phyloP scores from a whole-genome alignment of 2,888 invertebrate genomes.

The Latrodectus elegans region DNA sequence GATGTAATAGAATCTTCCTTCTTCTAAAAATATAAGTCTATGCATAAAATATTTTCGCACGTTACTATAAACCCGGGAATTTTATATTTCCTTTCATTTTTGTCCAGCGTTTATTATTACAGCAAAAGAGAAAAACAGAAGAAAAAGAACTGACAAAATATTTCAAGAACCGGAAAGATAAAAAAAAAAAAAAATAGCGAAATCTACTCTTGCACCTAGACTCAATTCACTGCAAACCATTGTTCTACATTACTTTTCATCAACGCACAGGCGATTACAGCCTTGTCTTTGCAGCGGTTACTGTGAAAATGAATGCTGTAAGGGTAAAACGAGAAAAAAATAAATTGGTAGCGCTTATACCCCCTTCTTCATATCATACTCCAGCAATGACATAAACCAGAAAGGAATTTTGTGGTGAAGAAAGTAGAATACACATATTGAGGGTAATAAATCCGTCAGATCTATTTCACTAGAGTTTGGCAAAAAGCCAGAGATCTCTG shows the following conservation, averaged over 20 bases:
- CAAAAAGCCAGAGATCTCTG: constrained; percentile 30
- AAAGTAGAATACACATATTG: constrained; percentile 31
- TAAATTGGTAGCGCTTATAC: constrained; percentile 10
- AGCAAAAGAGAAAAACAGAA: too few species aligned
- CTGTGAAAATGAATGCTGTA: neutral
- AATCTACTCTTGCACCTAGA: neutral
- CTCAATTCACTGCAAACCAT: neutral
- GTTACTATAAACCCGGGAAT: too few species aligned
- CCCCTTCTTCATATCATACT: constrained; percentile 27
- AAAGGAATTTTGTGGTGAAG: constrained; percentile 26
- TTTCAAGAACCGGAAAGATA: neutral
- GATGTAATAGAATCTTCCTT: too few species aligned
- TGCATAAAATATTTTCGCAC: too few species aligned
- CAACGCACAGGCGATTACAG: constrained; percentile 1
- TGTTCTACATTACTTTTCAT: neutral
- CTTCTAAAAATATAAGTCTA: too few species aligned
- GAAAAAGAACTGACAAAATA: neutral
- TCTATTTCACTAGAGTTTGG: constrained; percentile 47
- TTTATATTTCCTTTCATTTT: too few species aligned
- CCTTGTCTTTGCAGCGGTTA: constrained; percentile 26
- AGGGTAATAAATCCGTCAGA: constrained; percentile 53
- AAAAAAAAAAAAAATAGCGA: neutral
- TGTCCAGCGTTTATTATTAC: too few species aligned
- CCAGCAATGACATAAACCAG: constrained; percentile 46
- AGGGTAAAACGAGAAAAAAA: neutral